A percentile compares a stretch with the other conserved stretches of the same genome.
Conservation (phyloP, 2,113 vertebrate species). For the Petromus typicus region DNA sequence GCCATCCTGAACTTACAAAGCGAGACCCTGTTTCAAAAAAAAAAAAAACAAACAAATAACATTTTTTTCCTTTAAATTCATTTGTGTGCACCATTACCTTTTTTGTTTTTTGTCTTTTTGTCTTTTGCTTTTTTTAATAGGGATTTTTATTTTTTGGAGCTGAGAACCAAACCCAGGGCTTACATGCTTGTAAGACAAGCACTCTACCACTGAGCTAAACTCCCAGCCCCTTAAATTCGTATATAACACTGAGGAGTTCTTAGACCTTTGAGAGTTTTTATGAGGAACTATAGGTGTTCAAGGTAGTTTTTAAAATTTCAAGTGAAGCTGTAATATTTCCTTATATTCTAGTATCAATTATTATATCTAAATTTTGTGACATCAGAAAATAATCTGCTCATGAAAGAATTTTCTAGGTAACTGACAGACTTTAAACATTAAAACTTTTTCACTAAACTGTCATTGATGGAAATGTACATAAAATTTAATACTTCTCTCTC, state of each 20-base stretch:
- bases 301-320: conserved; percentile 28
- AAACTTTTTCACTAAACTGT: not conserved
- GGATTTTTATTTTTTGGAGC: no score
- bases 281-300: not conserved
- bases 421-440: not conserved
- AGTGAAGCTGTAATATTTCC: conserved; percentile 14
- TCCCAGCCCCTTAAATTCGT: not conserved
- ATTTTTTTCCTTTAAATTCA: no score
- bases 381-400: not conserved
- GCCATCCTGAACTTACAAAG: no score
- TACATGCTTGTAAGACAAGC: no score
- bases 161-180: no score
- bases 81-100: no score
- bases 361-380: conserved; percentile 18
- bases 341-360: not conserved
- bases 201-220: no score
- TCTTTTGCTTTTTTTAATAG: no score
- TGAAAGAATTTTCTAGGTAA: conserved; percentile 38
- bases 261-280: not conserved
- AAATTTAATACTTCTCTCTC: not conserved
- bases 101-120: no score
- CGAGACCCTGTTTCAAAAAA: no score
- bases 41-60: no score
- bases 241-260: not conserved
- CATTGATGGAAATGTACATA: not conserved